Conservation (phyloP, 1,140 invertebrate species). For the Papilio glaucus region DNA sequence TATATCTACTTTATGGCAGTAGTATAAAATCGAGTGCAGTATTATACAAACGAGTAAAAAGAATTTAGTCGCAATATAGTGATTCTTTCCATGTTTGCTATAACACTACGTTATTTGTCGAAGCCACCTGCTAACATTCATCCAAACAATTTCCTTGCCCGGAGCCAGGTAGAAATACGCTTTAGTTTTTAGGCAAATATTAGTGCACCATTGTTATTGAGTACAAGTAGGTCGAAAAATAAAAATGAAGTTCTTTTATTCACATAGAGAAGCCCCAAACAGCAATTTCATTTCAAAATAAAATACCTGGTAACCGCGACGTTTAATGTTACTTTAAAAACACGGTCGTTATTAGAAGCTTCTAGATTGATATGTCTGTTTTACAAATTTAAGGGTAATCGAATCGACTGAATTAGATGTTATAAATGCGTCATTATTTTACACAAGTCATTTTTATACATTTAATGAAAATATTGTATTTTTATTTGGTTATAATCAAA, state of each 20-base stretch:
- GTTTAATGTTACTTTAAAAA: background rate
- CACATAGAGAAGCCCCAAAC: background rate
- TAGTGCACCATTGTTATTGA: constrained; percentile 22
- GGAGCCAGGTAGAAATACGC: constrained; percentile 34
- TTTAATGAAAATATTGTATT: too few species aligned
- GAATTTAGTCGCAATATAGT: background rate
- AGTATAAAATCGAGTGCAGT: background rate
- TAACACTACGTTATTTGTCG: constrained; percentile 19
- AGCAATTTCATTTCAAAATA: background rate
- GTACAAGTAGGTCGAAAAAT: constrained; percentile 21
- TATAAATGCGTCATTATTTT: too few species aligned
- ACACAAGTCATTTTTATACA: too few species aligned
- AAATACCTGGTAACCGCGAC: background rate
- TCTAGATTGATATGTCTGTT: too few species aligned
- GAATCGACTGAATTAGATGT: too few species aligned
- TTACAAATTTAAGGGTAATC: too few species aligned
- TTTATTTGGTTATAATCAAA: too few species aligned
- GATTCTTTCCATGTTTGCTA: background rate
- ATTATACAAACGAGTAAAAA: background rate
- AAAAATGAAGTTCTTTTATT: background rate
- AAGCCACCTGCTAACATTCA: constrained; percentile 29
- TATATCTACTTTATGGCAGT: too few species aligned
- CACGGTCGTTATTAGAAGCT: too few species aligned
- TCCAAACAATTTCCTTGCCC: constrained; percentile 30
- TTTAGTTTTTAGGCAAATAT: constrained; percentile 8